A percentile compares a stretch with the other conserved stretches of the same genome.
Evolutionary conservation across 2,797 vertebrate species (phyloP).

Genomic region (Bufotes viridis): DNA sequence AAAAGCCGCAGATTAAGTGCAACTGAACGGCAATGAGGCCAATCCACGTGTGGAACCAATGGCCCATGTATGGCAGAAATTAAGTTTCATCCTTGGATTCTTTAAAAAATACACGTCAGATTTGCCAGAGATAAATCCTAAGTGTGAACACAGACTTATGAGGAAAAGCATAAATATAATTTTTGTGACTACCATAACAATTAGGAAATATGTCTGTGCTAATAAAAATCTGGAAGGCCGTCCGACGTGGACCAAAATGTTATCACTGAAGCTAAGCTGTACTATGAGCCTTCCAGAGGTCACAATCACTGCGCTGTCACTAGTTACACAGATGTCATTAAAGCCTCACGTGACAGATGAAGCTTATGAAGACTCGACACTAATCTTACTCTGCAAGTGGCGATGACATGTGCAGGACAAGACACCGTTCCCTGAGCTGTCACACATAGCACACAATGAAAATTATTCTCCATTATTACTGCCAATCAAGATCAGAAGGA

Average conservation of each 20-base stretch:
- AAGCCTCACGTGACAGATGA: constrained; percentile 45
- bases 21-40: too few relatives aligned
- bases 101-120: too few relatives aligned
- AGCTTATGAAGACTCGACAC: constrained; percentile 42
- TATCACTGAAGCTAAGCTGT: neutral
- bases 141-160: neutral
- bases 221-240: neutral
- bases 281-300: neutral
- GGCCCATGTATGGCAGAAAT: too few relatives aligned
- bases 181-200: neutral
- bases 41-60: too few relatives aligned
- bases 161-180: neutral
- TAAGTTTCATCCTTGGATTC: too few relatives aligned
- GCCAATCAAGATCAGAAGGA: neutral
- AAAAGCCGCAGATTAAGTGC: too few relatives aligned
- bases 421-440: neutral
- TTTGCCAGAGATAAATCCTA: too few relatives aligned
- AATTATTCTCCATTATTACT: neutral
- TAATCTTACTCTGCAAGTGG: constrained; percentile 40
- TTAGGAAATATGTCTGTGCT: neutral
- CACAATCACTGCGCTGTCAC: neutral
- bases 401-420: constrained; percentile 4
- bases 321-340: constrained; percentile 35
- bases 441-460: neutral
- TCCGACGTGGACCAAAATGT: neutral